Evolutionary conservation across 2,797 vertebrate genomes (phyloP), one percentile per base, ranked within the genome.

Genomic region (Acipenser ruthenus): DNA sequence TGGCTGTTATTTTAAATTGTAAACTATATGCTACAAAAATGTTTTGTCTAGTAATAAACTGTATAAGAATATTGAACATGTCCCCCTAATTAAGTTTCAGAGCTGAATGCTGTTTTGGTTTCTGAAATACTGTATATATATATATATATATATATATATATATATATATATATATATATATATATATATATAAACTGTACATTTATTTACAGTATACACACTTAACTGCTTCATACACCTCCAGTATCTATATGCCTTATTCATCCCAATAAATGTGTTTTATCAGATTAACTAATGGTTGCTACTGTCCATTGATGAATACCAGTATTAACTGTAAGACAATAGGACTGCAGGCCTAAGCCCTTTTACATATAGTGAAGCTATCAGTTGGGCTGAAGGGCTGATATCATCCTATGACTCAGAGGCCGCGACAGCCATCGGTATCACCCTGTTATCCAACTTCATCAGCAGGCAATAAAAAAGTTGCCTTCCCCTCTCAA

Each of bases 361-460:
- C 80, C 74, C 77, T 84, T 85, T 82, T 78, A 72, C 71, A 71
- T 70, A 73, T 18, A 73, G 68, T 47, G 77, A 83, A 84, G 84
- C 82, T 82, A 79, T 88, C 83, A 87, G 86, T 65, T 66, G 75
- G 85, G 78, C 67, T 69, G 78, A 67, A 75, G 70, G 9, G 73
- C 73, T 88, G 86, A 93, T 85, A 85, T 90, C 85, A 88, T 79
- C 71, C 76, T 85, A 84, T 86, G 83, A 88, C 77, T 90, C 84
- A 83, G 23, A 3, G 84, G 77, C 83, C 78, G 76, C 69, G 84
- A 82, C 80, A 73, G 74, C 72, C 75, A 68, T 80, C 53, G 71
- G 82, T 81, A 76, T 84, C 79, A 84, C 74, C 77, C 79, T n/a
- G 56, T 69, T 69, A 74, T 74, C 73, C 70, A 73, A 69, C 65